These are phyloP conservation scores for Heliconius erato DNA, from an alignment of 2,888 invertebrate genomes.

Conservation along the genomic window DNA sequence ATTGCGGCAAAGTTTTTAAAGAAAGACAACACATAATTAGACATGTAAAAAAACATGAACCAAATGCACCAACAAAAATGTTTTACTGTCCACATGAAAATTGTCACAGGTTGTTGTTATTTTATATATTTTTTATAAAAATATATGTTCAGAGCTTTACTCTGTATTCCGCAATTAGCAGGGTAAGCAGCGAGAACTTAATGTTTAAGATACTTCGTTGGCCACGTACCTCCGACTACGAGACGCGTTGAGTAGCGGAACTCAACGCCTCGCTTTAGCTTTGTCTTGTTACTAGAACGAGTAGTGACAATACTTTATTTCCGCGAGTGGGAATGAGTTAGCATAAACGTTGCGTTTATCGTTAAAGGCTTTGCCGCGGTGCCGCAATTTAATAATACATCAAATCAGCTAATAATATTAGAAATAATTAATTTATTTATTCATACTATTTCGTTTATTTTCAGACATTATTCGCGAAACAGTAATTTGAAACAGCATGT, in stretches of 20 bases:
- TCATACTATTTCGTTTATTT: constrained; percentile 50
- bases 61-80: constrained; percentile 53
- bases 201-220: not conserved
- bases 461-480: constrained; percentile 81
- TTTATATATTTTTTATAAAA: not conserved
- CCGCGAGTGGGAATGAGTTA: not conserved
- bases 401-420: not conserved
- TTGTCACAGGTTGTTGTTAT: constrained; percentile 66
- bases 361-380: not conserved
- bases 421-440: not conserved
- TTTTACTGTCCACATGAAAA: constrained; percentile 71
- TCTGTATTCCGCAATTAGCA: no score
- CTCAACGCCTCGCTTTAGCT: not conserved
- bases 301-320: no score
- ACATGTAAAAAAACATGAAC: constrained; percentile 70
- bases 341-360: not conserved
- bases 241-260: not conserved
- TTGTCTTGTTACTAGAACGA: not conserved
- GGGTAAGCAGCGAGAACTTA: not conserved
- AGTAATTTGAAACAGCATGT: constrained; percentile 86
- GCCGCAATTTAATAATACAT: not conserved
- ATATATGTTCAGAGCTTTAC: no score
- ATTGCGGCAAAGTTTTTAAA: constrained; percentile 74
- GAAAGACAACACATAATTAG: constrained; percentile 70
- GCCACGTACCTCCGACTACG: not conserved